Conservation (phyloP, 2,113 vertebrate genomes). For the Isichthys henryi region DNA sequence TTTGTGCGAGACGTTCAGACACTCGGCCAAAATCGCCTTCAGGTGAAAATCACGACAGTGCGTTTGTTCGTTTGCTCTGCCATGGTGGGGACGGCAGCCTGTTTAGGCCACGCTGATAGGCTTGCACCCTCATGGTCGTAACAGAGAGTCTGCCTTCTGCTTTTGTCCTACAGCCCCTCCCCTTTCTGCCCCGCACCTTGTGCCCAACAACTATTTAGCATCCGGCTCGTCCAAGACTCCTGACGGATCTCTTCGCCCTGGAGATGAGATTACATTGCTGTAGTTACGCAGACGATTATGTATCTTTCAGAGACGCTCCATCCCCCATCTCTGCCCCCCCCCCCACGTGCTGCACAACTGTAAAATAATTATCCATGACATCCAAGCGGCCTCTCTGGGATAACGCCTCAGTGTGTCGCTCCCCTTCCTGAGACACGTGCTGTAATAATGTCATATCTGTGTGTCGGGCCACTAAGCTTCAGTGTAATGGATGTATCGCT, state of each 20-base stretch:
- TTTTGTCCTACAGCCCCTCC: background rate
- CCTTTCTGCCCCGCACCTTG: background rate
- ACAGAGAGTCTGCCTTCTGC: background rate
- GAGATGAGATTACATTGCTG: background rate
- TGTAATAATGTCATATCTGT: background rate
- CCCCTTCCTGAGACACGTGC: background rate
- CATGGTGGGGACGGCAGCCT: background rate
- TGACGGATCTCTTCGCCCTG: background rate
- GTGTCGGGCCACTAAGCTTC: background rate
- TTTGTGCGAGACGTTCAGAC: background rate
- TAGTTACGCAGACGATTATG: background rate
- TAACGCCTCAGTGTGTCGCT: background rate
- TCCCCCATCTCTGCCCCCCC: background rate
- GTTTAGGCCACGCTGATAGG: background rate
- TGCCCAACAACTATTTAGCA: background rate
- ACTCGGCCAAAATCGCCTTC: background rate
- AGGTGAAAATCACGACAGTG: background rate
- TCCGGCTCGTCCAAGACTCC: background rate
- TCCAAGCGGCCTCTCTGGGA: background rate
- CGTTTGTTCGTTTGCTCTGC: background rate
- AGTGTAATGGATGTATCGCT: background rate
- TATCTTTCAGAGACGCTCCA: background rate
- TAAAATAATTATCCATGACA: background rate
- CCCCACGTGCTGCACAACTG: background rate
- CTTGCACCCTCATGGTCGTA: background rate